Conservation (phyloP, 2,797 vertebrate genomes). For the Masticophis lateralis region DNA sequence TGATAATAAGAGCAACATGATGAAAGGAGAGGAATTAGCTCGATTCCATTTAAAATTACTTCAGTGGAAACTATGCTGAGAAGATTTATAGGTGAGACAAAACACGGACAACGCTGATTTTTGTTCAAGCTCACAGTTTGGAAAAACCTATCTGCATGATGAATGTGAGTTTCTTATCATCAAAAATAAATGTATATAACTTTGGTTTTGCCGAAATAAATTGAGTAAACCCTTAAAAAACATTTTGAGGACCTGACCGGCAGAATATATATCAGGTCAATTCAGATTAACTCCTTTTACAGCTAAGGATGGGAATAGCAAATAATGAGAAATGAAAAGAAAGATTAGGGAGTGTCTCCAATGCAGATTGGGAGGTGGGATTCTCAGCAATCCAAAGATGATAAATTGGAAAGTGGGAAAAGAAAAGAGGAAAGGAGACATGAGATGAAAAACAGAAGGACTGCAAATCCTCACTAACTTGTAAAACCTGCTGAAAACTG, state of each 20-base stretch:
- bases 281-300: constrained; percentile 8
- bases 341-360: not conserved
- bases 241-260: not conserved
- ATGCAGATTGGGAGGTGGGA: not conserved
- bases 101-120: constrained; percentile 43
- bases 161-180: constrained; percentile 45
- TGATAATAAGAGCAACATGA: constrained; percentile 40
- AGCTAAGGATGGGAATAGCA: constrained; percentile 1
- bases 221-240: constrained; percentile 52
- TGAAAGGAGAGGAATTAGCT: constrained; percentile 44
- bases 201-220: constrained; percentile 47
- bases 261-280: constrained; percentile 43
- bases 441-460: not conserved
- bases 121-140: constrained; percentile 43
- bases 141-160: constrained; percentile 44
- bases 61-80: constrained; percentile 7
- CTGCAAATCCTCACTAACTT: not conserved
- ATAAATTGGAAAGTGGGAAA: not conserved
- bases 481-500: not conserved
- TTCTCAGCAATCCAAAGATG: not conserved
- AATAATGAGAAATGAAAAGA: not conserved
- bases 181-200: constrained; percentile 44
- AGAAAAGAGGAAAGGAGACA: not conserved
- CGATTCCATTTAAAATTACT: constrained; percentile 44
- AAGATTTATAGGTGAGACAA: constrained; percentile 39